phyloP scores from a whole-genome alignment of 1,140 invertebrate species.

The Aphaenogaster floridana region DNA sequence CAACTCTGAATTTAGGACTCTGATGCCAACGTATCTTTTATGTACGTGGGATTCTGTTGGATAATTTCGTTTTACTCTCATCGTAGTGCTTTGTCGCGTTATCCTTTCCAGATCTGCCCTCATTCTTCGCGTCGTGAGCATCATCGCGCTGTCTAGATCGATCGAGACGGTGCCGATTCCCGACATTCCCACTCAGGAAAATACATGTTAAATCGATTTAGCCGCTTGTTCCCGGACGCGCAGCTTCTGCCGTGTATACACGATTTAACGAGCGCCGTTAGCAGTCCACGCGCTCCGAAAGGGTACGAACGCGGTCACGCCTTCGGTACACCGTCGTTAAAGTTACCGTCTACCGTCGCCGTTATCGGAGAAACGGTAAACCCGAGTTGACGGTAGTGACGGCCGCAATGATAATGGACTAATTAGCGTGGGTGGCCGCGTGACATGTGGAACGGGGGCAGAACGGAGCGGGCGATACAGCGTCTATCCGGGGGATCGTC shows the following conservation, averaged over 20 bases:
- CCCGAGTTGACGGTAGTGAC: slow-evolving; percentile 38
- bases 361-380: slow-evolving; percentile 43
- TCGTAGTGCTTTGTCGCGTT: neutral
- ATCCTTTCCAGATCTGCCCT: neutral
- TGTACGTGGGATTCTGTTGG: neutral
- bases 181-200: neutral
- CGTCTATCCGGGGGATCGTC: slow-evolving; percentile 46
- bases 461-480: slow-evolving; percentile 9
- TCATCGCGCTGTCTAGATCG: neutral
- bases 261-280: slow-evolving; percentile 45
- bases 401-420: slow-evolving; percentile 75
- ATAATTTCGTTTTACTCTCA: neutral
- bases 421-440: slow-evolving; percentile 84
- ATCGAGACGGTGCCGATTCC: neutral
- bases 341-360: slow-evolving; percentile 24
- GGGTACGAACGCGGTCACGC: slow-evolving; percentile 41
- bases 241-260: slow-evolving; percentile 11
- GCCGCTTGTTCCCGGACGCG: neutral
- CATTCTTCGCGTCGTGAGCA: neutral
- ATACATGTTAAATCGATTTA: slow-evolving; percentile 26
- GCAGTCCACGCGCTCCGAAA: slow-evolving; percentile 20
- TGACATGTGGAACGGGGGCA: slow-evolving; percentile 78
- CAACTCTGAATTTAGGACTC: neutral
- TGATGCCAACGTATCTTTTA: neutral
- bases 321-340: slow-evolving; percentile 53